Conservation (phyloP, 1,140 invertebrate species). For the Coenobita brevimanus region DNA sequence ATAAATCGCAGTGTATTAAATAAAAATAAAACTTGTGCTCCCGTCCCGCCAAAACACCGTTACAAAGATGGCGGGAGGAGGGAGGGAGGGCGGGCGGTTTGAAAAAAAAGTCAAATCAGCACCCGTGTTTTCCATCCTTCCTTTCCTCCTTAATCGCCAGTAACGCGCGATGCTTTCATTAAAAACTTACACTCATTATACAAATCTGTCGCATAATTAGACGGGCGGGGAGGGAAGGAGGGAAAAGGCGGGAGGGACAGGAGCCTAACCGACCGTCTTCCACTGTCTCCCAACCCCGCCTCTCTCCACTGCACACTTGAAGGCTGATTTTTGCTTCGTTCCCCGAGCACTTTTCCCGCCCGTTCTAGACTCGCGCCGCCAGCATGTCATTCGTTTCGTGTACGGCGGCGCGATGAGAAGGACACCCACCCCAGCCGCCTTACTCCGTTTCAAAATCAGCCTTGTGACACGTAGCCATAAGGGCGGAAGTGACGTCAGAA, state of each 20-base stretch:
- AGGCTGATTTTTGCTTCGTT: constrained; percentile 9
- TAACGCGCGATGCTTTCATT: constrained; percentile 64
- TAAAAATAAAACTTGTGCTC: too few species aligned
- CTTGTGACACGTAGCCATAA: neutral
- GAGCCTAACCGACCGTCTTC: neutral
- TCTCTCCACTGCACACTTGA: neutral
- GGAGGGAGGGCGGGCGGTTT: too few species aligned
- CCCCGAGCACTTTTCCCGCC: neutral
- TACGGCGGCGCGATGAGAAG: neutral
- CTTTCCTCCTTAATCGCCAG: constrained; percentile 63
- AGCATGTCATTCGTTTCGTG: constrained; percentile 62
- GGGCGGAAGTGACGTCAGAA: too few species aligned
- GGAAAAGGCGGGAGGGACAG: neutral
- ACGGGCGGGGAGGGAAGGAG: constrained; percentile 7
- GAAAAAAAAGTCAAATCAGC: too few species aligned
- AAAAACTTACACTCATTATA: constrained; percentile 67
- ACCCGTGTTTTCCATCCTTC: too few species aligned
- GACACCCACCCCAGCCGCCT: neutral
- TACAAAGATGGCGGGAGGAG: too few species aligned
- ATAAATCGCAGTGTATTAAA: too few species aligned
- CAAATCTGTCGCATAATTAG: constrained; percentile 67
- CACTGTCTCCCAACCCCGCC: neutral
- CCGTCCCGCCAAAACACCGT: too few species aligned
- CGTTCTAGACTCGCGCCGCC: neutral
- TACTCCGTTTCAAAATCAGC: neutral